Percentiles rank a stretch among this genome's conserved stretches.
These are phyloP conservation scores for Oreohelix idahoensis DNA, from an alignment of 1,140 invertebrate species.

Conservation along the genomic window DNA sequence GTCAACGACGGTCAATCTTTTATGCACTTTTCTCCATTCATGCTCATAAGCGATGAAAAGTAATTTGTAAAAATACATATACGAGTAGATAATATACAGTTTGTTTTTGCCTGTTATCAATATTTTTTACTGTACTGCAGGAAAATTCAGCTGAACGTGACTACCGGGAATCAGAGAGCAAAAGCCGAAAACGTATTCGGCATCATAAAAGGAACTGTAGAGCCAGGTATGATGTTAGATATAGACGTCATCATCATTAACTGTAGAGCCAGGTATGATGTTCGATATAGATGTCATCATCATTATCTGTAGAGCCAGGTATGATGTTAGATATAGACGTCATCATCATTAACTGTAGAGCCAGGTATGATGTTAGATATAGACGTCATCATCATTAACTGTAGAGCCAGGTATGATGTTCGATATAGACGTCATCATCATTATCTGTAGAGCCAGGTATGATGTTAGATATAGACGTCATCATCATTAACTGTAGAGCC, in stretches of 20 bases:
- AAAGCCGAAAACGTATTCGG: slow-evolving; percentile 75
- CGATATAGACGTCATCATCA: background rate
- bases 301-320: too few species aligned
- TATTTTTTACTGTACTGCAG: slow-evolving; percentile 15
- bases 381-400: background rate
- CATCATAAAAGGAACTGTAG: slow-evolving; percentile 72
- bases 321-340: too few species aligned
- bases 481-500: background rate
- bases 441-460: background rate
- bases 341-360: too few species aligned
- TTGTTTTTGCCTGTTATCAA: too few species aligned
- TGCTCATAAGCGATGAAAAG: too few species aligned
- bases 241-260: too few species aligned
- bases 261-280: background rate
- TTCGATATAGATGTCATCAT: too few species aligned
- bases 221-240: slow-evolving; percentile 69
- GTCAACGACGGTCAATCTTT: too few species aligned
- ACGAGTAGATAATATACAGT: too few species aligned
- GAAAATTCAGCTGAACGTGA: slow-evolving; percentile 57
- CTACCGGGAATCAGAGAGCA: slow-evolving; percentile 50
- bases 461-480: background rate
- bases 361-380: background rate
- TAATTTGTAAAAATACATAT: too few species aligned
- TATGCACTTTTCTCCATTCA: too few species aligned
- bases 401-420: background rate